Evolutionary conservation across 2,797 vertebrate species (phyloP), one percentile per base, ranked within the genome.

Genomic region (Trachops cirrhosus): DNA sequence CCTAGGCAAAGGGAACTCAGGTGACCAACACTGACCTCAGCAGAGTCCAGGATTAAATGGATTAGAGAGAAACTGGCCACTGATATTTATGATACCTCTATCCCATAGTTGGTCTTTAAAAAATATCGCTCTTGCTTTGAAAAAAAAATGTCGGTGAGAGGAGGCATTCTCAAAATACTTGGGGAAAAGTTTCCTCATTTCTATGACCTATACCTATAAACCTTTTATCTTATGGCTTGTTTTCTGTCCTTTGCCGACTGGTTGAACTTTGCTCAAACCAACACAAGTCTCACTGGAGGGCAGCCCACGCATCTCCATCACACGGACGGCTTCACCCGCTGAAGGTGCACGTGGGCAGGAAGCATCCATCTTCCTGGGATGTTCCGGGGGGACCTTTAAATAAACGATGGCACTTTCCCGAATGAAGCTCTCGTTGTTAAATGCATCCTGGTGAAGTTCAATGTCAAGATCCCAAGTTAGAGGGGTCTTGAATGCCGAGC

Each of bases 211-310:
- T 62, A 74, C 15, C 91, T 80, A 34, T 44, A 92, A 84, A 89
- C 95, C 67, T 86, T 96, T 89, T 57, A 68, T 84, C 92, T 91
- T 95, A 57, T 84, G 50, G 83, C 79, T 91, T 96, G 79, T 83
- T 94, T 87, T 89, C 80, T 84, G 48, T 89, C 80, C 71, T 96
- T 96, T 93, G 68, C 75, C 87, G 93, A 94, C 26, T 1, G 3
- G n/a, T 10, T 96, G 83, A 92, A 89, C 91, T 97, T 95, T 54
- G 78, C 41, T 93, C 71, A 92, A 92, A 90, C 84, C 96, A 96
- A 94, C 39, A 89, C 54, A 89, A 52, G 78, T 89, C 83, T 94
- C 86, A 41, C 0, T 74, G 79, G 79, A 71, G 50, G 67, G 46
- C 50, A 86, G 86, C 52, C 74, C 3, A 18, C 34, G 46, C 77